A percentile compares a stretch with the other conserved stretches of the same genome.
phyloP scores from a whole-genome alignment of 2,113 vertebrate species.

The Dipodomys stephensi region DNA sequence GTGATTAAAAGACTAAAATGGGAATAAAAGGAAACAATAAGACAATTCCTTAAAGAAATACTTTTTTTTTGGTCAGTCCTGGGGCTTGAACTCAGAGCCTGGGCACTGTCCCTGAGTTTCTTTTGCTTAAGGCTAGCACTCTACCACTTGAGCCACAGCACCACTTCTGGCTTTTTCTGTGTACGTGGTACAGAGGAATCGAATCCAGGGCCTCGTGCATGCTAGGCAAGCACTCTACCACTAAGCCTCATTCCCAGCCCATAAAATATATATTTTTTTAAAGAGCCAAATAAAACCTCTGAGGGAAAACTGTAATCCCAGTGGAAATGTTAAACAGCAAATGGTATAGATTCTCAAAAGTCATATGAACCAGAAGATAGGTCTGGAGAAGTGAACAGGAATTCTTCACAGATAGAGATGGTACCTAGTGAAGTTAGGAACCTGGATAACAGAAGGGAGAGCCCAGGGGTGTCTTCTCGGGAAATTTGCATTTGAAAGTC shows the following conservation, averaged over 20 bases:
- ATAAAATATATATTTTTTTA: background rate
- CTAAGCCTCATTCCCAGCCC: too few relatives aligned
- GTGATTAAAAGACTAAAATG: too few relatives aligned
- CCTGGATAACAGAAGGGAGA: rapidly evolving
- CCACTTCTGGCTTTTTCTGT: too few relatives aligned
- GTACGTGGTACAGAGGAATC: too few relatives aligned
- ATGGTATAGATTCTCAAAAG: background rate
- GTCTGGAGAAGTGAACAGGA: too few relatives aligned
- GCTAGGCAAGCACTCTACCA: too few relatives aligned
- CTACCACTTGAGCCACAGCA: too few relatives aligned
- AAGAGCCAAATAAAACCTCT: background rate
- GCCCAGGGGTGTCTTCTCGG: background rate
- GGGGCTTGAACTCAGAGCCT: too few relatives aligned
- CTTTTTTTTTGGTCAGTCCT: too few relatives aligned
- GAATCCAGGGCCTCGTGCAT: too few relatives aligned
- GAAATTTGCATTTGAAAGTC: background rate
- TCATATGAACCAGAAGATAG: background rate
- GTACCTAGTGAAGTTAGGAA: background rate
- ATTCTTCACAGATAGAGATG: background rate
- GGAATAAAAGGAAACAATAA: background rate
- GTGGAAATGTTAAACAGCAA: background rate
- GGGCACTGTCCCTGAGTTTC: too few relatives aligned
- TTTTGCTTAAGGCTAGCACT: too few relatives aligned
- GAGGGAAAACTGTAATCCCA: background rate
- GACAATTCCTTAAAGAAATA: background rate